phyloP scores from a whole-genome alignment of 2,113 vertebrate genomes.

The Mastomys natalensis region DNA sequence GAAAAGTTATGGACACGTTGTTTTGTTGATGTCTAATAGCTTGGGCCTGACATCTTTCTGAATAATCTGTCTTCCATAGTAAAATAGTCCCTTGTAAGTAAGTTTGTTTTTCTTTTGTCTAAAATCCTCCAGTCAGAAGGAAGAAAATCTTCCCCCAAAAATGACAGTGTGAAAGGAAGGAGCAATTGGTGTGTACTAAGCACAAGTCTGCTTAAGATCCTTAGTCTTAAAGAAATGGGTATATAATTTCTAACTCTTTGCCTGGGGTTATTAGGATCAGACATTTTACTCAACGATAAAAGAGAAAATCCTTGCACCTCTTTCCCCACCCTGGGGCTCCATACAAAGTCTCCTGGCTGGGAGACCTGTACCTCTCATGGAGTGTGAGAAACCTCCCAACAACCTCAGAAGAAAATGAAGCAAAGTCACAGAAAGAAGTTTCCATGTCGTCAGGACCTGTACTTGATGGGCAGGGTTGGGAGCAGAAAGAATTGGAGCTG shows the following conservation, averaged over 20 bases:
- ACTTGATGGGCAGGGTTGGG: neutral
- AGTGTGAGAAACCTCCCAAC: neutral
- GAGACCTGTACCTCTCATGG: neutral
- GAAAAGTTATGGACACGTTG: neutral
- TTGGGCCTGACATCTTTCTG: neutral
- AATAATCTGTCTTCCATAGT: neutral
- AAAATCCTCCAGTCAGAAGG: neutral
- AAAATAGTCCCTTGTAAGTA: no score
- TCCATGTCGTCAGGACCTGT: neutral
- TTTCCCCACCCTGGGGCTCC: no score
- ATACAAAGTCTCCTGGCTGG: no score
- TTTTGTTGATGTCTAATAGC: neutral
- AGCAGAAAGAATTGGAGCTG: neutral
- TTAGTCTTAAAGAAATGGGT: neutral
- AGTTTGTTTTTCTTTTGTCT: neutral
- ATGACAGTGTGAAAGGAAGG: neutral
- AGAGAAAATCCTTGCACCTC: neutral
- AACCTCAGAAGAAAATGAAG: neutral
- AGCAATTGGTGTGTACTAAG: neutral
- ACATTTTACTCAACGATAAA: neutral
- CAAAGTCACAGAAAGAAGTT: neutral
- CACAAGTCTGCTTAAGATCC: neutral
- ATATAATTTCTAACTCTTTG: neutral
- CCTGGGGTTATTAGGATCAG: neutral
- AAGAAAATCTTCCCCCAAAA: neutral